Base-by-base conservation (phyloP, 2,888 invertebrate species). In the Athalia rosae region DNA sequence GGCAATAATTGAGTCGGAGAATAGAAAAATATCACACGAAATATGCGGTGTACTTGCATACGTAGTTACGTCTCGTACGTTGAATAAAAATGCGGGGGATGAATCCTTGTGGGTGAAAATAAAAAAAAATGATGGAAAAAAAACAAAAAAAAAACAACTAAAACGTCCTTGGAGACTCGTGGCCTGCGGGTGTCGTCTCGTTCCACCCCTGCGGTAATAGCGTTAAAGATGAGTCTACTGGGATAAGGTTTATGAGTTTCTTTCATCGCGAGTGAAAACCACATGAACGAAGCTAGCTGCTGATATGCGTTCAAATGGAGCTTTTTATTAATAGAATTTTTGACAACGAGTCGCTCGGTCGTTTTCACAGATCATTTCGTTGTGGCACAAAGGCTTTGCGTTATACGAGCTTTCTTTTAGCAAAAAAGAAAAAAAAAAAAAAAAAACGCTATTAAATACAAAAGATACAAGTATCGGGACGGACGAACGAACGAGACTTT, bases 311-410 rank as follows among this genome's bases (percentile, higher is more conserved):
- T 28, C 28, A 28, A 28, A 28, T 9, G 11, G n/a, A 28, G 28
- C 15, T 7, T 41, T 53, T 53, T 53, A 67, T 67, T 67, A 67
- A 67, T 67, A 67, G 67, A 67, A 67, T 28, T 67, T 67, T 67
- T 50, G 41, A 67, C 67, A 67, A 50, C 50, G 67, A 50, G 4
- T 53, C 67, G 67, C 53, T 28, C 28, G 28, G 28, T 28, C 28
- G 28, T 28, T 2, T 2, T 28, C 28, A 28, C 28, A 28, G 28
- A 28, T 28, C 28, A 28, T 28, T 28, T 28, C 28, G 2, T 28
- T 28, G 28, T 2, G 28, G 28, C 28, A 28, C 28, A 28, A 53
- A 53, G 53, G n/a, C 8, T 4, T 3, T 53, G 53, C 53, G 53
- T 53, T 53, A 4, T 53, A 4, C n/a, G 53, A 53, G 9, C n/a